phyloP scores from a whole-genome alignment of 2,113 vertebrate genomes.

The Ibidorhyncha struthersii region DNA sequence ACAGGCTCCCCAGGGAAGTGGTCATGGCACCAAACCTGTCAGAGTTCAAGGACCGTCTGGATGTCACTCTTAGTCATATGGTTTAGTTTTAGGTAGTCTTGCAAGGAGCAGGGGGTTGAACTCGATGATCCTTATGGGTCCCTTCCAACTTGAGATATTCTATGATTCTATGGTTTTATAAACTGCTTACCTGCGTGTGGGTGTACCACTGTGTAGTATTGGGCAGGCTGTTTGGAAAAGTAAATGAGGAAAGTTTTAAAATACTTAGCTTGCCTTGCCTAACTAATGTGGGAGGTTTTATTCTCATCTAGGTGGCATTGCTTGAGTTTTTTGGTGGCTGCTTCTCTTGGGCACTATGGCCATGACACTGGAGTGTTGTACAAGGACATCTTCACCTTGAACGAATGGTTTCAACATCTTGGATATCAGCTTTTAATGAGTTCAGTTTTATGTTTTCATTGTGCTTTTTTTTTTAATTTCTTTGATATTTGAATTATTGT shows the following conservation, averaged over 20 bases:
- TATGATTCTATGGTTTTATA: neutral
- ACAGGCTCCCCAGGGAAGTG: neutral
- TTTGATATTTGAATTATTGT: neutral
- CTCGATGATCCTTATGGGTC: rapidly evolving
- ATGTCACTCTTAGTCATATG: rapidly evolving
- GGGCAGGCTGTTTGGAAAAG: neutral
- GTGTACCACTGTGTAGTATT: neutral
- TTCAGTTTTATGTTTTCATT: neutral
- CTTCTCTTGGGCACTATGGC: neutral
- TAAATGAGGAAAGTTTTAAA: neutral
- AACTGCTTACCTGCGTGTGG: neutral
- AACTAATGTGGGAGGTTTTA: neutral
- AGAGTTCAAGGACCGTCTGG: neutral
- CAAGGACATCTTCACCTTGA: neutral
- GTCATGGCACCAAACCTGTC: neutral
- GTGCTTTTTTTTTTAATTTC: neutral
- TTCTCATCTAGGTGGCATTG: neutral
- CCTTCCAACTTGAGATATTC: neutral
- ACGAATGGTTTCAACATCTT: neutral
- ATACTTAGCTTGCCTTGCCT: neutral
- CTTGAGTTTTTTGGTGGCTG: neutral
- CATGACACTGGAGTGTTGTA: neutral
- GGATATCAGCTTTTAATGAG: neutral
- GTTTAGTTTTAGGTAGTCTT: neutral
- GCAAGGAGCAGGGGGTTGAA: neutral